A percentile compares a stretch with the other conserved stretches of the same genome.
These are phyloP conservation scores for Eulemur rubriventer DNA, from an alignment of 2,797 vertebrate genomes.

Conservation along the genomic window DNA sequence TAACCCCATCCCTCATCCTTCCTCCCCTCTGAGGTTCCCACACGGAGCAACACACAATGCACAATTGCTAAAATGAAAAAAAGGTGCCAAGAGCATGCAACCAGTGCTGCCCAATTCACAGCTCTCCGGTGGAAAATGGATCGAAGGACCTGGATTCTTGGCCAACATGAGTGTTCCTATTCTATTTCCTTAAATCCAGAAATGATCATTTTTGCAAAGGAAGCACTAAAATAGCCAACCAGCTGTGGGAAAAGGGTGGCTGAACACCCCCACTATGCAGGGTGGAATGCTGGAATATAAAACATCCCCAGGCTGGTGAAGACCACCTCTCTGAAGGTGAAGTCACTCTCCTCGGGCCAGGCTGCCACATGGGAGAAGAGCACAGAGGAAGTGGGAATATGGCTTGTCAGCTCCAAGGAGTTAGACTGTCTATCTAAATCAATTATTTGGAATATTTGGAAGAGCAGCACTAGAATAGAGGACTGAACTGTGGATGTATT, in stretches of 20 bases:
- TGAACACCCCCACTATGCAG: background rate
- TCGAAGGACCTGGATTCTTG: background rate
- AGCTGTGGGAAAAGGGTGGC: background rate
- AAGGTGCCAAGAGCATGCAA: background rate
- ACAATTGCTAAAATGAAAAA: background rate
- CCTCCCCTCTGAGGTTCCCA: background rate
- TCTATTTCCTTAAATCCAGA: conserved; percentile 15
- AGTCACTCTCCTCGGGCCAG: background rate
- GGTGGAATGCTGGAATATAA: background rate
- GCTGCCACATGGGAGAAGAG: background rate
- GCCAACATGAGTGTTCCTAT: background rate
- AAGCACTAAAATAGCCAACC: background rate
- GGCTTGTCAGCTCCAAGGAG: background rate
- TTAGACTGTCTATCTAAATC: background rate
- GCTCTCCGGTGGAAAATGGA: background rate
- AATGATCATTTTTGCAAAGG: background rate
- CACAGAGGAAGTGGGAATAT: background rate
- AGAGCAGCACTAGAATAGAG: background rate
- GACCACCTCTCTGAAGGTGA: background rate
- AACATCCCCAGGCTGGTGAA: background rate
- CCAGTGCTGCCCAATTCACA: background rate
- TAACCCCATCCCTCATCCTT: background rate
- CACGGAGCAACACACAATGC: background rate
- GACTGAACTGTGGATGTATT: background rate
- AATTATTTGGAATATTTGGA: background rate